A percentile compares a stretch with the other conserved stretches of the same genome.
Conservation (phyloP, 2,888 invertebrate genomes). For the Drosophila picticornis region DNA sequence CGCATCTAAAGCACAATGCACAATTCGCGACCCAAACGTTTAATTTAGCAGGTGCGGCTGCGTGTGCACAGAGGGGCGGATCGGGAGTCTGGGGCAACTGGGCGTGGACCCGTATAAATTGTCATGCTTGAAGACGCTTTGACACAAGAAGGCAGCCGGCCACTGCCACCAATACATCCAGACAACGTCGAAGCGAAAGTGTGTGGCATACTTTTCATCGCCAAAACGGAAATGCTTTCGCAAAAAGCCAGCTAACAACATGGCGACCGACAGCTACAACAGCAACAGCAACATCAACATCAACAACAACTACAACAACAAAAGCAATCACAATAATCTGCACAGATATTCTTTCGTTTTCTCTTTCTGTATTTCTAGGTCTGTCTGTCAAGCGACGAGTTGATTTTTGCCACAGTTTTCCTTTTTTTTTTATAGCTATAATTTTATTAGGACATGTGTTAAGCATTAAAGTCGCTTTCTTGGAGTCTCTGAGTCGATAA, state of each 20-base stretch:
- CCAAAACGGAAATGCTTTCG: slow-evolving; percentile 69
- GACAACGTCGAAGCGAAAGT: slow-evolving; percentile 19
- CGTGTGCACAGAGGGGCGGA: neutral
- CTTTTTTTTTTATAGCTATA: slow-evolving; percentile 11
- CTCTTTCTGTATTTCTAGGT: slow-evolving; percentile 9
- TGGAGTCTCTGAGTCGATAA: neutral
- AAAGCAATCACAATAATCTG: neutral
- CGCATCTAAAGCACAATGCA: slow-evolving; percentile 54
- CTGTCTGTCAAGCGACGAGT: slow-evolving; percentile 42
- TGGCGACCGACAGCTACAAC: slow-evolving; percentile 54
- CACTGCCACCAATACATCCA: slow-evolving; percentile 23
- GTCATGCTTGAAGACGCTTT: slow-evolving; percentile 55
- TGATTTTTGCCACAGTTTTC: slow-evolving; percentile 42
- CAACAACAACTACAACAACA: neutral
- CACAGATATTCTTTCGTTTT: neutral
- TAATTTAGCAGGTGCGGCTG: slow-evolving; percentile 22
- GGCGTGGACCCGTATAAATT: slow-evolving; percentile 67
- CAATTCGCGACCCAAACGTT: slow-evolving; percentile 27
- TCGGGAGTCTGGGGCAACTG: slow-evolving; percentile 11
- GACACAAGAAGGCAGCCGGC: slow-evolving; percentile 52
- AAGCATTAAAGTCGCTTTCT: slow-evolving; percentile 7
- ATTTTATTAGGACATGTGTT: slow-evolving; percentile 14
- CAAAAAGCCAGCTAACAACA: slow-evolving; percentile 57
- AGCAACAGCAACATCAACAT: neutral
- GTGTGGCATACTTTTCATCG: slow-evolving; percentile 67